These are phyloP conservation scores for Caenorhabditis tropicalis DNA, from an alignment of 1,140 invertebrate species.

Conservation along the genomic window DNA sequence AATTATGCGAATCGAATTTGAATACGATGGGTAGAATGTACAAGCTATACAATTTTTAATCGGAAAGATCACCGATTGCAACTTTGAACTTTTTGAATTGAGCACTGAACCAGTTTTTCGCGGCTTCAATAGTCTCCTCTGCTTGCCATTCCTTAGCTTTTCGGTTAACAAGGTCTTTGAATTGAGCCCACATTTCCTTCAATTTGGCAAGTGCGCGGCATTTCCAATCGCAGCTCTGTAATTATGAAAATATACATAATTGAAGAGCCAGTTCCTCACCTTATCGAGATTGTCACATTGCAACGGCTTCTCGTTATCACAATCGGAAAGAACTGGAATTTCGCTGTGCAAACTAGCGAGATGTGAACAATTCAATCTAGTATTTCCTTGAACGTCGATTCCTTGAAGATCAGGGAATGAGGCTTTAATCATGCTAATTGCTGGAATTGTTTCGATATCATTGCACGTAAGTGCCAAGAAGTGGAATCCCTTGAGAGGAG, in stretches of 20 bases:
- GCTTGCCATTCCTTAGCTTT: slow-evolving; percentile 46
- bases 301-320: background rate
- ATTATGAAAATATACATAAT: background rate
- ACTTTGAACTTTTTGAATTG: slow-evolving; percentile 45
- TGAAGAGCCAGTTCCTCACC: background rate
- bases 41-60: background rate
- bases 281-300: slow-evolving; percentile 22
- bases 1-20: slow-evolving; percentile 8
- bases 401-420: slow-evolving; percentile 33
- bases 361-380: background rate
- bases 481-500: background rate
- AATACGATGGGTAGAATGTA: background rate
- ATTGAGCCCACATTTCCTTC: slow-evolving; percentile 49
- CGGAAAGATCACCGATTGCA: slow-evolving; percentile 25
- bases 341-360: background rate
- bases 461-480: slow-evolving; percentile 25
- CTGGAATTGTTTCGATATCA: background rate
- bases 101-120: slow-evolving; percentile 6
- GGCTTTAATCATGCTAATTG: slow-evolving; percentile 18
- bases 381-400: slow-evolving; percentile 20
- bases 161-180: slow-evolving; percentile 44
- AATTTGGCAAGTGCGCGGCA: slow-evolving; percentile 39
- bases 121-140: slow-evolving; percentile 22
- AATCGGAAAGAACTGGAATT: slow-evolving; percentile 26
- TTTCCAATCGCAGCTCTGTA: slow-evolving; percentile 48